These are phyloP conservation scores for Baccha elongata DNA, from an alignment of 2,888 invertebrate genomes.

Conservation along the genomic window DNA sequence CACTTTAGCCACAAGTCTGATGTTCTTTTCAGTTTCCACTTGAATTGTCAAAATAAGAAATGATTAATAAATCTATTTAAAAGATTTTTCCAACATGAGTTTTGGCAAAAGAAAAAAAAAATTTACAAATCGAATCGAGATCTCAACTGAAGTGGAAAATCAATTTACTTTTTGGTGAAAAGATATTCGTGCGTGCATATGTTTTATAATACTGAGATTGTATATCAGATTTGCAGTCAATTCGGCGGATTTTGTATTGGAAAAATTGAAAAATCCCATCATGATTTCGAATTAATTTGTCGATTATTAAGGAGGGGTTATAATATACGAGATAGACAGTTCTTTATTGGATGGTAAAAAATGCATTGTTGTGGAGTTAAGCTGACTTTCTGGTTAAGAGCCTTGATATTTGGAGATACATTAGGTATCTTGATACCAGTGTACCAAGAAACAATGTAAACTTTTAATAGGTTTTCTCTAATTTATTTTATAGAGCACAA, in stretches of 20 bases:
- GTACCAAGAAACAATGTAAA: too few relatives aligned
- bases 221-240: not conserved
- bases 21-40: conserved; percentile 26
- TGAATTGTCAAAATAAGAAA: conserved; percentile 22
- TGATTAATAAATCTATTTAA: not conserved
- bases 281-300: conserved; percentile 21
- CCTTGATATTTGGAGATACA: too few relatives aligned
- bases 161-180: conserved; percentile 37
- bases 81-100: conserved; percentile 13
- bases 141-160: conserved; percentile 57
- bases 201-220: not conserved
- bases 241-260: conserved; percentile 6
- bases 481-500: too few relatives aligned
- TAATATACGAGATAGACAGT: not conserved
- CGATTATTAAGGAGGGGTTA: not conserved
- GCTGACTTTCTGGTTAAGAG: too few relatives aligned
- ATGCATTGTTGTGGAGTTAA: not conserved
- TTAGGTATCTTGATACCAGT: too few relatives aligned
- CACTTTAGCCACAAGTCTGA: conserved; percentile 21
- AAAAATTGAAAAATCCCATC: conserved; percentile 14
- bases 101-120: not conserved
- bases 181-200: not conserved
- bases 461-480: too few relatives aligned
- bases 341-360: not conserved
- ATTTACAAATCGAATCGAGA: conserved; percentile 30